These are phyloP conservation scores for Brachyhypopomus occidentalis DNA, from an alignment of 2,113 vertebrate species.

Conservation along the genomic window DNA sequence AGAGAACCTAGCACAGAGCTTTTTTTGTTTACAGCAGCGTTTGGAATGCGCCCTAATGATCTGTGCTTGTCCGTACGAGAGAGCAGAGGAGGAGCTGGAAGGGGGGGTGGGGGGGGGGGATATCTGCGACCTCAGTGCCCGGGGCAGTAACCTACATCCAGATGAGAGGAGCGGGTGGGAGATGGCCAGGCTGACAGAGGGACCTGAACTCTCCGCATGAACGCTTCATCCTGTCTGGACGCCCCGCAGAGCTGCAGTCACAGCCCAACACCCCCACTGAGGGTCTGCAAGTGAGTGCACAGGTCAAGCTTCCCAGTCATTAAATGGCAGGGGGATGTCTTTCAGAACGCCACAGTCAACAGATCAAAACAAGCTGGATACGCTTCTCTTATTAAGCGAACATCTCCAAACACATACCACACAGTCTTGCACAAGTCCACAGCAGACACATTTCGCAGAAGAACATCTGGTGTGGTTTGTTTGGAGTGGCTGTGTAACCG, in stretches of 20 bases:
- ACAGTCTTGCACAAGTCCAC: not conserved
- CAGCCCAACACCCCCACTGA: not conserved
- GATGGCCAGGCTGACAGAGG: slow-evolving; percentile 32
- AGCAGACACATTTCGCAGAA: not conserved
- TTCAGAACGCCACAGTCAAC: not conserved
- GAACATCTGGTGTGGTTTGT: slow-evolving; percentile 8
- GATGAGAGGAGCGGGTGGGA: slow-evolving; percentile 24
- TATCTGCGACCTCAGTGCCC: slow-evolving; percentile 40
- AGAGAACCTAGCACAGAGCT: slow-evolving; percentile 17
- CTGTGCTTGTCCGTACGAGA: slow-evolving; percentile 25
- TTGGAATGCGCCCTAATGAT: slow-evolving; percentile 29
- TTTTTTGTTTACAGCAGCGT: slow-evolving; percentile 27
- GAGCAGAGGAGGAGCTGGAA: slow-evolving; percentile 12
- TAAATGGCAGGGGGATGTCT: not conserved
- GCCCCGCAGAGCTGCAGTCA: slow-evolving; percentile 7
- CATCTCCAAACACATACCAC: slow-evolving; percentile 7
- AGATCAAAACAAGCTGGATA: not conserved
- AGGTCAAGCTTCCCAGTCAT: not conserved
- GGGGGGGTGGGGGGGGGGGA: not conserved
- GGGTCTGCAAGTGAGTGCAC: slow-evolving; percentile 15
- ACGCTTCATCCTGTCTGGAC: slow-evolving; percentile 44
- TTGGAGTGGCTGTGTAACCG: not conserved
- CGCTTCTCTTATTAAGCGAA: not conserved
- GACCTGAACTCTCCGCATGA: slow-evolving; percentile 37
- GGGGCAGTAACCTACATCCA: slow-evolving; percentile 46